Evolutionary conservation across 2,888 invertebrate species (phyloP), one percentile per base, ranked within the genome.

Genomic region (Neoscelio sp.): DNA sequence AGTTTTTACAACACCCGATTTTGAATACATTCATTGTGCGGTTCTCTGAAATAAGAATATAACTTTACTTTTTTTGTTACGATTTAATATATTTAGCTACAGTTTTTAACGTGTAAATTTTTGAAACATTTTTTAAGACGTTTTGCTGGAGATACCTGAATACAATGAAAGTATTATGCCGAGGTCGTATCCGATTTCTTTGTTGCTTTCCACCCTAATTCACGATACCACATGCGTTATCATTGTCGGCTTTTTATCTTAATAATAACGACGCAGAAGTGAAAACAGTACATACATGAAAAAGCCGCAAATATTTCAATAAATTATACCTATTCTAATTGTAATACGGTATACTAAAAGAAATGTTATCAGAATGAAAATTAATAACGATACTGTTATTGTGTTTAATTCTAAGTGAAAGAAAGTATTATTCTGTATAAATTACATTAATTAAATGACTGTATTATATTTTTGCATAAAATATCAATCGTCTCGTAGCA

Each of bases 111-210:
- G 28, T 28, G 35, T 48, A 68, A 48, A 56, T 64, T 67, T 54
- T 54, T 33, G n/a, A 40, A 44, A 68, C 56, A 54, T 62, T 76
- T 68, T 62, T 60, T 73, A 38, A 56, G 56, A 58, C 70, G 42
- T 58, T 56, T 76, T 38, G 46, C 26, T 56, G 15, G 56, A 64
- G 58, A 64, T 50, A 33, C 68, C 33, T 44, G 62, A 56, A 42
- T 23, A 76, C 68, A 68, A 76, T 76, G 64, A 48, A 76, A 50
- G 76, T 70, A 76, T 70, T 70, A 64, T 76, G 42, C 28, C 42
- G 20, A 50, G 30, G 30, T 26, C 42, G 65, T 58, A 74, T 68
- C 64, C 76, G 46, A 30, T 40, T 68, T 56, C 68, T 70, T 70
- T 76, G 68, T 76, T 76, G 33, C 62, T 48, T 46, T 76, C 46